Base-by-base conservation (phyloP, 2,113 vertebrate species). In the Semnornis frantzii region DNA sequence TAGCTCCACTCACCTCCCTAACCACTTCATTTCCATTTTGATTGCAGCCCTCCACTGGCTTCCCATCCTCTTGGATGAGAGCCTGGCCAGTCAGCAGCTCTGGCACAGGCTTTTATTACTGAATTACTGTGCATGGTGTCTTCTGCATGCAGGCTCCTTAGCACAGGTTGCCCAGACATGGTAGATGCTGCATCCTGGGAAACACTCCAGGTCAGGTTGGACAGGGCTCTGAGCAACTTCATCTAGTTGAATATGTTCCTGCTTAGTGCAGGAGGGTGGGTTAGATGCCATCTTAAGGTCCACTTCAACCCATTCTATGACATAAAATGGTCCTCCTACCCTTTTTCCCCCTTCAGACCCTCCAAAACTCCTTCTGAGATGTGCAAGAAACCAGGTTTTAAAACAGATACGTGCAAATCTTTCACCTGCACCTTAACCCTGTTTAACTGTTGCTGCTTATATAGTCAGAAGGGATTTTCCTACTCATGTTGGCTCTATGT, bases 11-110 rank as follows among this genome's bases (percentile, higher is more conserved):
- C 81, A 63, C 59, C 27, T 82, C 66, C 57, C 81, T 68, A 93
- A 82, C 73, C 37, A 46, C 58, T 39, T 92, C 63, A 94, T 94
- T 87, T 50, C 24, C 24, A 52, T 87, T 95, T 75, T 86, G 54
- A 79, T 69, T 81, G n/a, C 62, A 78, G 58, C 33, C 44, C 44
- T 89, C 39, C 23, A 34, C 76, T 33, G 86, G 10, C 24, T 88
- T 90, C 39, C 77, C 34, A 21, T 65, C 27, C n/a, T 69, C 71
- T 89, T 70, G 77, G 84, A 85, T 2, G 8, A 65, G 27, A 87
- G 59, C 81, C 86, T 90, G 50, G 58, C 58, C 30, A 84, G 33
- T 54, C 69, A 92, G 83, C 62, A 89, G 34, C 74, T 65, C 63
- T 73, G 11, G 9, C 63, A 92, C 8, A 21, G 30, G 3, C 0